Conservation (phyloP, 2,888 invertebrate genomes). For the Deilephila porcellus region DNA sequence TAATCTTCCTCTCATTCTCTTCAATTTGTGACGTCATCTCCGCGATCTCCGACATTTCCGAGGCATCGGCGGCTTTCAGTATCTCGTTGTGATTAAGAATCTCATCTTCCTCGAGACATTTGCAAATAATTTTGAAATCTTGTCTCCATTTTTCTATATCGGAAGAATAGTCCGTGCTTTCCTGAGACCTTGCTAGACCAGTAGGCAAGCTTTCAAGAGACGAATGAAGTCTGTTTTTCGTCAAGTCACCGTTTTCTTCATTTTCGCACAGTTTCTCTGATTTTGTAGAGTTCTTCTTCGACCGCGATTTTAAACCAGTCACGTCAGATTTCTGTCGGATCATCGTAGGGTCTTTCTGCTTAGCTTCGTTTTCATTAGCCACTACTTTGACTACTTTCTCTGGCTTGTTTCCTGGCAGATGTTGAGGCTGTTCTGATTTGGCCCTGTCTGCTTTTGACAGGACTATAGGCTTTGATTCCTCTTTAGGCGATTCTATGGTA, state of each 20-base stretch:
- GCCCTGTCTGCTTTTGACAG: conserved; percentile 65
- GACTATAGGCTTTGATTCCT: conserved; percentile 64
- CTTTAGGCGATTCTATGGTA: conserved; percentile 80
- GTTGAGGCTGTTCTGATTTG: conserved; percentile 72
- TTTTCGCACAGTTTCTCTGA: conserved; percentile 64
- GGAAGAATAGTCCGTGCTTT: conserved; percentile 72
- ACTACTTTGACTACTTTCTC: conserved; percentile 50
- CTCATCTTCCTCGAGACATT: conserved; percentile 76
- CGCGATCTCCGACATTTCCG: conserved; percentile 81
- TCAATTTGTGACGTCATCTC: conserved; percentile 82
- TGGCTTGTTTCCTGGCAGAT: conserved; percentile 36
- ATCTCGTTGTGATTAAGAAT: conserved; percentile 74
- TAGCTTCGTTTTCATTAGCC: conserved; percentile 57
- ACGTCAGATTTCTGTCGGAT: conserved; percentile 86
- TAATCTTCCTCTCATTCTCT: conserved; percentile 83
- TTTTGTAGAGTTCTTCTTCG: conserved; percentile 67
- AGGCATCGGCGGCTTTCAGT: conserved; percentile 73
- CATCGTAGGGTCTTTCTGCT: conserved; percentile 66
- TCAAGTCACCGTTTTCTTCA: conserved; percentile 63
- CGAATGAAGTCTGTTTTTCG: conserved; percentile 75
- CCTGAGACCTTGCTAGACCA: conserved; percentile 73
- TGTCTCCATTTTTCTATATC: conserved; percentile 80
- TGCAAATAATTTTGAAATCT: conserved; percentile 74
- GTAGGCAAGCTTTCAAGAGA: conserved; percentile 77
- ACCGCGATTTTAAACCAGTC: conserved; percentile 82